Evolutionary conservation across 2,113 vertebrate species (phyloP).

Genomic region (Myrmecobius fasciatus): DNA sequence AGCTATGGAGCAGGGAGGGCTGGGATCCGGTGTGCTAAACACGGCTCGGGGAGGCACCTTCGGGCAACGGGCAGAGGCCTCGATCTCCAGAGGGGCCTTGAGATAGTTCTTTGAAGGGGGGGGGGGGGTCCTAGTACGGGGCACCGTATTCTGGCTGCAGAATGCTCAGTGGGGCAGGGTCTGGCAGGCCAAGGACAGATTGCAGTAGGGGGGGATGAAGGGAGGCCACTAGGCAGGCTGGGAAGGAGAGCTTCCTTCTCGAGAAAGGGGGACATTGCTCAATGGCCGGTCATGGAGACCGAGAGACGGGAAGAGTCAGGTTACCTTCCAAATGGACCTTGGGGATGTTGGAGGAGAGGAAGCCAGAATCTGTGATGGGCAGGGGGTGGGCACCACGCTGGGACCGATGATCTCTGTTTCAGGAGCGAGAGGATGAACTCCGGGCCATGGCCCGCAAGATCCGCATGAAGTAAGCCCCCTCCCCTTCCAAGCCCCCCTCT

Average conservation of each 20-base stretch:
- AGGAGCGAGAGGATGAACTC: constrained; percentile 96
- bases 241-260: too few species aligned
- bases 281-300: background rate
- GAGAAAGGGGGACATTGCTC: too few species aligned
- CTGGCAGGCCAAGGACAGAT: too few species aligned
- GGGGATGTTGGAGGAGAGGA: background rate
- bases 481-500: too few species aligned
- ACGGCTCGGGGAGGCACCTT: rapidly evolving
- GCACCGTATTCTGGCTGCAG: too few species aligned
- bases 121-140: too few species aligned
- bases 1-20: background rate
- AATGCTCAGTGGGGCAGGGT: too few species aligned
- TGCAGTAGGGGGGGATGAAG: background rate
- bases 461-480: constrained; percentile 92
- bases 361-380: rapidly evolving
- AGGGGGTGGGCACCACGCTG: rapidly evolving
- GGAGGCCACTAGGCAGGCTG: too few species aligned
- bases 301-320: background rate
- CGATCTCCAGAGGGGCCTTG: background rate
- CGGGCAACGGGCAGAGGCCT: background rate
- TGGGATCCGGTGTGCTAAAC: background rate
- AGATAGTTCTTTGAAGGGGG: too few species aligned
- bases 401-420: constrained; percentile 44
- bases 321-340: background rate
- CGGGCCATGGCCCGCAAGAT: constrained; percentile 97